Conservation (phyloP, 2,888 invertebrate species). For the Drosophila nr. perissopoda region DNA sequence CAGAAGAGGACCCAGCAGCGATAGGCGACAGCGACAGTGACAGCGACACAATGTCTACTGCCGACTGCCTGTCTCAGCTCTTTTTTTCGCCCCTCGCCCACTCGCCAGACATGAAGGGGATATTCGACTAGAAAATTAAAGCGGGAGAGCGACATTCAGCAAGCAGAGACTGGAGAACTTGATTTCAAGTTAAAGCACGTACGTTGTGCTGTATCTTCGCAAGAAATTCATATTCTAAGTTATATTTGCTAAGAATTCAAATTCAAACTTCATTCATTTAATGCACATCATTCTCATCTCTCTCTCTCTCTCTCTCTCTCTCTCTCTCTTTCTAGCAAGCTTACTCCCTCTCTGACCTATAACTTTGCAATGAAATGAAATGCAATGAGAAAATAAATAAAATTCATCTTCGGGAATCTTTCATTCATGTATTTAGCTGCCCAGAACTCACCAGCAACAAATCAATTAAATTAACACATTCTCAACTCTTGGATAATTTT, state of each 20-base stretch:
- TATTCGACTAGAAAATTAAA: slow-evolving; percentile 12
- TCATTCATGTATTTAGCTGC: background rate
- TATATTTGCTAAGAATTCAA: background rate
- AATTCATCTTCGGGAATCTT: background rate
- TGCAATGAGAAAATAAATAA: background rate
- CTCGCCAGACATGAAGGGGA: background rate
- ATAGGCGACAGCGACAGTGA: slow-evolving; percentile 6
- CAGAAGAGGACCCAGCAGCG: slow-evolving; percentile 9
- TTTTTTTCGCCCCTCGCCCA: slow-evolving; percentile 5
- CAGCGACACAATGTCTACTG: slow-evolving; percentile 65
- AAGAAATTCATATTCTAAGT: background rate
- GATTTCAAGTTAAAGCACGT: slow-evolving; percentile 2
- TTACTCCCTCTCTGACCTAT: background rate
- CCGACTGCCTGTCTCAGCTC: slow-evolving; percentile 31
- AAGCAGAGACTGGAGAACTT: background rate
- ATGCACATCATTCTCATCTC: background rate
- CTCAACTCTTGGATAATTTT: background rate
- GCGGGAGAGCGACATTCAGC: background rate
- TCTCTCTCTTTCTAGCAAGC: background rate
- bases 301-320: background rate
- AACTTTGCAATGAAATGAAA: background rate
- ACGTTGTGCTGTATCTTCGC: background rate
- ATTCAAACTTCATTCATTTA: background rate
- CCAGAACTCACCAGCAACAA: background rate
- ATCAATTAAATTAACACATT: background rate